Base-by-base conservation (phyloP, 2,888 invertebrate genomes). In the Dynastes hyllus region DNA sequence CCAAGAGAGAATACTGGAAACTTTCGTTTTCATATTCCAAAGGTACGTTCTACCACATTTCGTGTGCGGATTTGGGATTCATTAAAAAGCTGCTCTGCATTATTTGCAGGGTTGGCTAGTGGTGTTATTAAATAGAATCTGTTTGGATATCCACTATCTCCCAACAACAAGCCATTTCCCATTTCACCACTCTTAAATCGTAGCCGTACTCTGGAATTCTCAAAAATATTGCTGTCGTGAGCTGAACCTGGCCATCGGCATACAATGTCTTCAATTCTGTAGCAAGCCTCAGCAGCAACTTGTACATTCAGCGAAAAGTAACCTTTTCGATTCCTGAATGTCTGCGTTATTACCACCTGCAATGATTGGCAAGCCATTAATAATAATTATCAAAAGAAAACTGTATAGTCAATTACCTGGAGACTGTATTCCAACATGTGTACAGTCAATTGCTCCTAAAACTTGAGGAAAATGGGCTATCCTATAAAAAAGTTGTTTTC, bases 281-380 rank as follows among this genome's bases (percentile, higher is more conserved):
- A 32, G n/a, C 13, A 61, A 8, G 75, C 40, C 37, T 40, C 61
- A 37, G 37, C 22, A 37, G 22, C 53, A 16, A 63, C 75, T 40
- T 75, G 75, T 6, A 63, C 63, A 37, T 75, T 75, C 6, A 75
- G 32, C 58, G 75, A 75, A 40, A 75, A 75, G 9, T 16, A 58
- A 37, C 58, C 16, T 61, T 58, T 75, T n/a, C 32, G 61, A 58
- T 75, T 75, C 13, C 75, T 32, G 32, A 61, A 58, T 8, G 37
- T 75, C 75, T 16, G 75, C 75, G 37, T 61, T 16, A 75, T 1
- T 6, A n/a, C 58, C 61, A 16, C 75, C 75, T 51, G 2, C 2
- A 9, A n/a, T 13, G 11, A 22, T 22, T 22, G 22, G 22, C 22
- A 51, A 51, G 0, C 9, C 9, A 37, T 37, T 6, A 37, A 6